Evolutionary conservation across 2,797 vertebrate genomes (phyloP), one percentile per base, ranked within the genome.

Genomic region (Alosa sapidissima): DNA sequence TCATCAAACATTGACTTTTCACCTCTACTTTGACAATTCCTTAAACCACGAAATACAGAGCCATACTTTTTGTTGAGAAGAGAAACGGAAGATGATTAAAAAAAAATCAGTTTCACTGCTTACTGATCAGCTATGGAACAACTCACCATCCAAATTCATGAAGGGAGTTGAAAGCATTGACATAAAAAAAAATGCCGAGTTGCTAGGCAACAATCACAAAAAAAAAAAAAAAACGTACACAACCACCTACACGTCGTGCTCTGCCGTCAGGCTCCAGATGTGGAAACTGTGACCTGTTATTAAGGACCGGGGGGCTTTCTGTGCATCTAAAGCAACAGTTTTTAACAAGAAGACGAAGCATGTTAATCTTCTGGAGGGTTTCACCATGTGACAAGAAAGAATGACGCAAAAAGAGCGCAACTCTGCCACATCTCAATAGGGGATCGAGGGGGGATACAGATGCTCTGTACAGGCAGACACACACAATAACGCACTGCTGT

Each of bases 1-100:
- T 93, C 88, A 91, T 88, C 87, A 85, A 28, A 60, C 88, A 91
- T 90, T 48, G 89, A 91, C 92, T 92, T 72, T 90, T 62, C 85
- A 87, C 48, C 81, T 82, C 88, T 88, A 91, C 91, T 89, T 88
- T 10, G 89, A 92, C 90, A 89, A 89, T 93, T 89, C n/a, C 58
- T 24, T 62, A 7, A 51, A 10, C 8, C 60, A 62, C 7, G 24
- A 62, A n/a, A n/a, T 8, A 24, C n/a, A 65, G 7, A 65, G 8
- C 9, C 60, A 65, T 24, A 28, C 72, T 14, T 19, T 41, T 75
- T 8, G 16, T 47, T 5, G 5, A 78, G 16, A 21, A 7, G 72
- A 41, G 13, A 36, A 68, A 33, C 54, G 54, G 21, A 55, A 3
- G 54, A 8, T 55, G 19, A 55, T 19, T 7, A 5, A 55, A 14